Base-by-base conservation (phyloP, 2,888 invertebrate species). In the Crossocerus cetratus region DNA sequence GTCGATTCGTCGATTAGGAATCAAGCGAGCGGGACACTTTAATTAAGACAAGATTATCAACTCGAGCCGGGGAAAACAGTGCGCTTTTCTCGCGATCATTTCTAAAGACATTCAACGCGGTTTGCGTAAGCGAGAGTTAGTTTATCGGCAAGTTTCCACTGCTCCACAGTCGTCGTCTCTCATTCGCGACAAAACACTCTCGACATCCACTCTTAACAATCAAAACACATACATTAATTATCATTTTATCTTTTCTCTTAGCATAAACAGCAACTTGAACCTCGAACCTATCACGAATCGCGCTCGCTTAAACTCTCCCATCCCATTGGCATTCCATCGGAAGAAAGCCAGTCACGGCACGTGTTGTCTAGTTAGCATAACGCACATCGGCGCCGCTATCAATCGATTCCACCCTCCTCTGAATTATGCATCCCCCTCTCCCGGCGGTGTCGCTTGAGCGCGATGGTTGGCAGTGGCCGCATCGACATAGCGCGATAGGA, bases 1-100 rank as follows among this genome's bases (percentile, higher is more conserved):
- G 68, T 70, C 76, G 78, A 77, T 82, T 77, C 75, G 73, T 72
- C 71, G 83, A 81, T 83, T 82, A 79, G 75, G 77, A 81, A 76
- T 80, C 76, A 69, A 59, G 66, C 69, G 55, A 70, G 65, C 63
- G 76, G 75, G 74, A 61, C 72, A 70, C 81, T 83, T 83, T 82
- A 83, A 83, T 83, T 83, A 83, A 77, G 76, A 69, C 74, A 62
- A 65, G 73, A 65, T 67, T 73, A 58, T 69, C 73, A 67, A 64
- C 57, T 62, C 65, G 3, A 58, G 44, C n/a, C 8, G 32, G 32
- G 11, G 32, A 32, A 32, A 32, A 32, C 32, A 32, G 32, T 8
- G 32, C 11, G 32, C 32, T 32, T 32, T 32, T 11, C 8, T 32
- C 32, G 8, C 8, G 8, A 32, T 32, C 8, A 32, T 32, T 32